These are phyloP conservation scores for Vireo altiloquus DNA, from an alignment of 2,113 vertebrate species.

Conservation along the genomic window DNA sequence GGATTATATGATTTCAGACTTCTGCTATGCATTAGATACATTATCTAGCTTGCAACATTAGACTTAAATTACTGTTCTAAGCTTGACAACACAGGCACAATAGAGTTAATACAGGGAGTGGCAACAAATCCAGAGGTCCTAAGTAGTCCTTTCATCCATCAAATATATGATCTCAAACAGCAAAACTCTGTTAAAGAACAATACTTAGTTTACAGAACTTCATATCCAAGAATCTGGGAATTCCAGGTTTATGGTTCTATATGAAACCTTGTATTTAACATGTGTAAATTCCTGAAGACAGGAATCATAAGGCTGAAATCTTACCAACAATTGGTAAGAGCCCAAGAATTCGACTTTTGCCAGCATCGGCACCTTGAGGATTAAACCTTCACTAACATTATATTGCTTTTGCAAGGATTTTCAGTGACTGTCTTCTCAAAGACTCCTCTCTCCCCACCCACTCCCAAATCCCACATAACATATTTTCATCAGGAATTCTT, in stretches of 20 bases:
- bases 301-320: neutral
- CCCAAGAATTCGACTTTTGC: neutral
- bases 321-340: neutral
- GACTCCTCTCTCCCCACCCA: rapidly evolving
- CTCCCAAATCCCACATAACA: neutral
- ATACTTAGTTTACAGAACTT: neutral
- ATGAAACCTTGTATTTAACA: neutral
- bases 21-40: neutral
- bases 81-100: neutral
- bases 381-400: neutral
- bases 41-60: neutral
- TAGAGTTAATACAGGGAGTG: neutral
- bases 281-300: neutral
- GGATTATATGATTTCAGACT: neutral
- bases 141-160: neutral
- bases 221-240: neutral
- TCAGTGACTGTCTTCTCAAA: neutral
- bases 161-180: neutral
- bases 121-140: neutral
- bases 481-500: neutral
- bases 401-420: neutral
- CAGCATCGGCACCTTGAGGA: neutral
- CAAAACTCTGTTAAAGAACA: neutral
- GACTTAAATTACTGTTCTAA: neutral
- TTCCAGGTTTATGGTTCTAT: neutral